Evolutionary conservation across 2,888 invertebrate genomes (phyloP).

Genomic region (Parnassius apollo): DNA sequence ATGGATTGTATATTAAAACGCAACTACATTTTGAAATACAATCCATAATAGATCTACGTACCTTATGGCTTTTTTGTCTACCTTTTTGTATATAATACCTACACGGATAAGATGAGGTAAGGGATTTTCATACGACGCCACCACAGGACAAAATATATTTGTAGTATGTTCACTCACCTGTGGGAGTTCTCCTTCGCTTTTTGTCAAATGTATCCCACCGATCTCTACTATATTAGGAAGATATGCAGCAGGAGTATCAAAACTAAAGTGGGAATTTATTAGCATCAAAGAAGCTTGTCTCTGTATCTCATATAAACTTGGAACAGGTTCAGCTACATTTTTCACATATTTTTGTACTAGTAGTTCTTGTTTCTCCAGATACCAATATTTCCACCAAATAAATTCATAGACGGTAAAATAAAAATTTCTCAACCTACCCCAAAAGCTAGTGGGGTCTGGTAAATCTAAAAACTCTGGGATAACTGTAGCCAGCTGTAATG

Average conservation of each 20-base stretch:
- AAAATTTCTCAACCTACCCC: slow-evolving; percentile 72
- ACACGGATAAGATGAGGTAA: too few species aligned
- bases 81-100: too few species aligned
- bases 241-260: slow-evolving; percentile 67
- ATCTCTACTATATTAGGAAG: slow-evolving; percentile 80
- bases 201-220: slow-evolving; percentile 77
- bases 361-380: slow-evolving; percentile 58
- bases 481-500: slow-evolving; percentile 62
- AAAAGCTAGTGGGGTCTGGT: slow-evolving; percentile 75
- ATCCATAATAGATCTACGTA: too few species aligned
- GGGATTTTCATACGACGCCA: too few species aligned
- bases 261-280: slow-evolving; percentile 75
- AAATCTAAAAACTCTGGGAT: slow-evolving; percentile 60
- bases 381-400: slow-evolving; percentile 63
- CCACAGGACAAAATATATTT: too few species aligned
- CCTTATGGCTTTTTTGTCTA: too few species aligned
- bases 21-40: too few species aligned
- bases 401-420: slow-evolving; percentile 66
- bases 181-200: slow-evolving; percentile 53
- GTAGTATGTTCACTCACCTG: slow-evolving; percentile 38
- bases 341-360: slow-evolving; percentile 60
- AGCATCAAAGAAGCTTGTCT: slow-evolving; percentile 65
- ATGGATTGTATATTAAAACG: too few species aligned
- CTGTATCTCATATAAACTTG: slow-evolving; percentile 63
- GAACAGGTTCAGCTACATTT: slow-evolving; percentile 56